Evolutionary conservation across 2,888 invertebrate genomes (phyloP), one percentile per base, ranked within the genome.

Genomic region (Pocota personata): DNA sequence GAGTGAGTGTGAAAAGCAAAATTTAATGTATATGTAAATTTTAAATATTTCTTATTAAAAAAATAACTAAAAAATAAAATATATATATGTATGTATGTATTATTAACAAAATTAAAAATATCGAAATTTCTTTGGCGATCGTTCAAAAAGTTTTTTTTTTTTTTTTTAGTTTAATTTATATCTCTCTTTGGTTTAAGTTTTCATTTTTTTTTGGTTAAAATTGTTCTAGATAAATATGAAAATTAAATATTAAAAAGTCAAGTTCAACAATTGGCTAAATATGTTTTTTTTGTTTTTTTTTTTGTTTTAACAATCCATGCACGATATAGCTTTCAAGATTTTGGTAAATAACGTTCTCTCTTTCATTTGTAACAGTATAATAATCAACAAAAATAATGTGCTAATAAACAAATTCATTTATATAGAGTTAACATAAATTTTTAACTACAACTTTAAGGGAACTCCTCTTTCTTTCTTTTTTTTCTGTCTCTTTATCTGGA

Each of bases 201-300:
- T 50, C 37, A 43, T 55, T 57, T 67, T 30, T 32, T 58, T 30
- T 27, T 72, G 79, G 83, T 67, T 79, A 67, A 73, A 83, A 83
- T 83, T 83, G 60, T 62, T 83, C 83, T 83, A 79, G 67, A 30
- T 73, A 55, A 78, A 57, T 80, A 80, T 71, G 71, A 75, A 80
- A 84, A 84, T 75, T 57, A 84, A 80, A 69, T 57, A 55, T 67
- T 79, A 62, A 58, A 75, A 75, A 80, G 69, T 79, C 43, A 75
- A 84, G 64, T 69, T 80, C 75, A 84, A 84, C 84, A 80, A 84
- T 84, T 75, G 64, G 80, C 75, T 84, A 84, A 84, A 84, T 79
- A 84, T 71, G 57, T 66, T 16, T 52, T 19, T 62, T 67, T 57
- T 72, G 27, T 24, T 52, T 66, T 73, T 30, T 16, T 60, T 52